Percentiles rank a stretch among this genome's conserved stretches.
These are phyloP conservation scores for Coccyzus lansbergi DNA, from an alignment of 2,797 vertebrate species.

Conservation along the genomic window DNA sequence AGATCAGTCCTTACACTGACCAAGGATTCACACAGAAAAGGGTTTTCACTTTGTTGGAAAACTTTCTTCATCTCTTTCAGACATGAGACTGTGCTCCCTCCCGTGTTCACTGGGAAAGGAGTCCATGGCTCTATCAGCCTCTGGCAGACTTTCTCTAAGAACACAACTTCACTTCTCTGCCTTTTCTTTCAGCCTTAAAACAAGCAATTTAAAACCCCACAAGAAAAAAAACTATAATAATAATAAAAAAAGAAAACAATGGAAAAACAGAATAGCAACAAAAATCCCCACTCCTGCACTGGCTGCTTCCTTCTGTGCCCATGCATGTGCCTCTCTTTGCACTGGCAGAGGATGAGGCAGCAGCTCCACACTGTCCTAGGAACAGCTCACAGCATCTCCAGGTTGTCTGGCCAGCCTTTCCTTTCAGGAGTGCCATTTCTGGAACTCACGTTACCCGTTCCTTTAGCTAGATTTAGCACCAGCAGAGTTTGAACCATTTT, in stretches of 20 bases:
- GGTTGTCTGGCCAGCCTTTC: accelerated
- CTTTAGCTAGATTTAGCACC: neutral
- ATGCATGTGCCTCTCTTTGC: neutral
- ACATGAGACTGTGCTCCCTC: accelerated
- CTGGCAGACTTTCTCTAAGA: neutral
- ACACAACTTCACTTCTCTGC: neutral
- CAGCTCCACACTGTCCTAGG: neutral
- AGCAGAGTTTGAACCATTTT: neutral
- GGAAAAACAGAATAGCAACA: neutral
- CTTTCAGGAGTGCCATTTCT: neutral
- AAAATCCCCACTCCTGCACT: neutral
- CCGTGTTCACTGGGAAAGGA: neutral
- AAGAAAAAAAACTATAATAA: neutral
- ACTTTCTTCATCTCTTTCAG: neutral
- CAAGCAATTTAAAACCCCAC: neutral
- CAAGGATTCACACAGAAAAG: neutral
- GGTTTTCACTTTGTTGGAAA: neutral
- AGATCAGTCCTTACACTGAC: neutral
- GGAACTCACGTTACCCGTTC: neutral
- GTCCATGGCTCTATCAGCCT: neutral
- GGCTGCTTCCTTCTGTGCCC: neutral
- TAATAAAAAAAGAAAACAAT: no score
- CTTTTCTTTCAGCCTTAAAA: neutral
- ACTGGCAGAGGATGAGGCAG: neutral
- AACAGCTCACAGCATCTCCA: neutral